Evolutionary conservation across 2,113 vertebrate species (phyloP), one percentile per base, ranked within the genome.

Genomic region (Anser cygnoides): DNA sequence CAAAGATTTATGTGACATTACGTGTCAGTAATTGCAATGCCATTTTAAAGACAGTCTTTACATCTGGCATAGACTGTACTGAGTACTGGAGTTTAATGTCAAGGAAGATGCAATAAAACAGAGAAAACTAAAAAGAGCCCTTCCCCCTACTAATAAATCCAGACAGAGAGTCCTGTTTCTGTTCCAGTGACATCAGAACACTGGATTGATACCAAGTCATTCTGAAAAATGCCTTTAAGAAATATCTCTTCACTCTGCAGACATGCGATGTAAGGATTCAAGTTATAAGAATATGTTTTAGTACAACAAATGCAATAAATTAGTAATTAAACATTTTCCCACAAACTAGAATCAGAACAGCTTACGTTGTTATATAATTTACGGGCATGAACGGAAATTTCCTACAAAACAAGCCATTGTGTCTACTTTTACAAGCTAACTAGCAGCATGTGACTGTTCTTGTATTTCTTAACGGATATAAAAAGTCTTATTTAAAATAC

Each of bases 51-150:
- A 77, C 90, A 90, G 84, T 22, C 62, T 81, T 96, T 92, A 84
- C 88, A 96, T 96, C 93, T 95, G 86, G 85, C 92, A 91, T 88
- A 52, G 20, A 20, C 65, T 88, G 35, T 57, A 39, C 72, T 72
- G 49, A 87, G 50, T 71, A 43, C 54, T 8, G 4, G 78, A 83
- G 68, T 82, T 93, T 92, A 79, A 92, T 85, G 92, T 96, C 91
- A 96, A 84, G 91, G 78, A 95, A 92, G 92, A 95, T 90, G 95
- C 88, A 94, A 95, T 95, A 91, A 93, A 97, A 20, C 93, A 96
- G 93, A 84, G 92, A 89, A 93, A 96, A 89, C 71, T 87, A 41
- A 92, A 91, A 78, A 57, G 74, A 92, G 44, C 31, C 54, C 75
- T 93, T 81, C n/a, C 43, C 16, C 15, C 43, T 89, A 80, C 82